Evolutionary conservation across 2,113 vertebrate species (phyloP).

Genomic region (Lagopus muta): DNA sequence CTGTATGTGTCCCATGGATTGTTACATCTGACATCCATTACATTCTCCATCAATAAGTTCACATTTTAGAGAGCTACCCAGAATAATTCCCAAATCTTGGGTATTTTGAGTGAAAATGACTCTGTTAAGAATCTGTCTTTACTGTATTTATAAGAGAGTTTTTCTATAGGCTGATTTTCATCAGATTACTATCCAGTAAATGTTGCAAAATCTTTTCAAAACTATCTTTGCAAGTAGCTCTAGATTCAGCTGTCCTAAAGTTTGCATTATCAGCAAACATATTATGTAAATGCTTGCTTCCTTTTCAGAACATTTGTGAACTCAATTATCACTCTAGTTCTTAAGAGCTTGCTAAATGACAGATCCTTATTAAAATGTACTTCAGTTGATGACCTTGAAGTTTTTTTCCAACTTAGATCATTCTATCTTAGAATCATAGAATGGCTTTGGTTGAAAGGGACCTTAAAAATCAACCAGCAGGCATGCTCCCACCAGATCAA

Average conservation of each 20-base stretch:
- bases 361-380: background rate
- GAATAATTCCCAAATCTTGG: background rate
- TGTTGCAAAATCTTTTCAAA: background rate
- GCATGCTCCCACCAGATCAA: too few relatives aligned
- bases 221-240: fast-evolving
- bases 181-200: background rate
- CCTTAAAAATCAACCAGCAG: too few relatives aligned
- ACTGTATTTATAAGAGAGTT: fast-evolving
- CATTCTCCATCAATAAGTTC: background rate
- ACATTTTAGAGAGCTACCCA: background rate
- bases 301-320: background rate
- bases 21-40: background rate
- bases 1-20: background rate
- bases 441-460: too few relatives aligned
- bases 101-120: background rate
- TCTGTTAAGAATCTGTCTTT: background rate
- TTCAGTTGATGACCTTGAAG: background rate
- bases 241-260: background rate
- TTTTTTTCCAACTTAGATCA: background rate
- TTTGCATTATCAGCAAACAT: background rate
- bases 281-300: background rate
- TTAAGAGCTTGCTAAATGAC: background rate
- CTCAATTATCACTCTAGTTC: background rate
- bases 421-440: background rate
- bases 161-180: background rate